Evolutionary conservation across 2,888 invertebrate genomes (phyloP).

Genomic region (Parnassius apollo): DNA sequence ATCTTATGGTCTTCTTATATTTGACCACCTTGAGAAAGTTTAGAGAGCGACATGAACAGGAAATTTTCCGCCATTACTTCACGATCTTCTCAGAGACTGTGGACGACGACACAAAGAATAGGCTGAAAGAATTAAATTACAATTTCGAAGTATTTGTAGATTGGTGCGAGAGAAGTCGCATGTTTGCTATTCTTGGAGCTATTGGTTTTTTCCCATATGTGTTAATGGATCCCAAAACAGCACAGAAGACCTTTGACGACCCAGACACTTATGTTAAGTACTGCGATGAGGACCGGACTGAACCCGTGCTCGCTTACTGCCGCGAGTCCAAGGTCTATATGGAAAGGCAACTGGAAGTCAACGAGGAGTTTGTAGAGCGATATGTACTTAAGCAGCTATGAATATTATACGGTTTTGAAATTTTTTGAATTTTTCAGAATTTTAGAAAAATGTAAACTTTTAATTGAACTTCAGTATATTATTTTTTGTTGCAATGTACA

Average conservation of each 20-base stretch:
- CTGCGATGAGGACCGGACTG: conserved; percentile 35
- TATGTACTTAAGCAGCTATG: conserved; percentile 35
- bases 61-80: conserved; percentile 50
- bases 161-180: conserved; percentile 34
- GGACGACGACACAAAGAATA: conserved; percentile 40
- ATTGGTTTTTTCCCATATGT: conserved; percentile 41
- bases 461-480: too few species aligned
- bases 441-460: too few species aligned
- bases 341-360: conserved; percentile 45
- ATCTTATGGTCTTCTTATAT: conserved; percentile 54
- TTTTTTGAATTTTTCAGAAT: too few species aligned
- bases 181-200: conserved; percentile 33
- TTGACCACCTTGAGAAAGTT: conserved; percentile 52
- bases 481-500: too few species aligned
- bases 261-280: conserved; percentile 36
- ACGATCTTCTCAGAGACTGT: conserved; percentile 43
- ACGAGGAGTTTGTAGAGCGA: conserved; percentile 56
- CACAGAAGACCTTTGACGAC: conserved; percentile 39
- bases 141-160: conserved; percentile 28
- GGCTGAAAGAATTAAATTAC: conserved; percentile 40
- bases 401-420: neutral
- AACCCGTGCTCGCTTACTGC: conserved; percentile 41
- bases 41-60: conserved; percentile 46
- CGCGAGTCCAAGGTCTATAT: conserved; percentile 36
- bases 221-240: conserved; percentile 41